These are phyloP conservation scores for Micoletzkya japonica DNA, from an alignment of 2,888 invertebrate species.

Conservation along the genomic window DNA sequence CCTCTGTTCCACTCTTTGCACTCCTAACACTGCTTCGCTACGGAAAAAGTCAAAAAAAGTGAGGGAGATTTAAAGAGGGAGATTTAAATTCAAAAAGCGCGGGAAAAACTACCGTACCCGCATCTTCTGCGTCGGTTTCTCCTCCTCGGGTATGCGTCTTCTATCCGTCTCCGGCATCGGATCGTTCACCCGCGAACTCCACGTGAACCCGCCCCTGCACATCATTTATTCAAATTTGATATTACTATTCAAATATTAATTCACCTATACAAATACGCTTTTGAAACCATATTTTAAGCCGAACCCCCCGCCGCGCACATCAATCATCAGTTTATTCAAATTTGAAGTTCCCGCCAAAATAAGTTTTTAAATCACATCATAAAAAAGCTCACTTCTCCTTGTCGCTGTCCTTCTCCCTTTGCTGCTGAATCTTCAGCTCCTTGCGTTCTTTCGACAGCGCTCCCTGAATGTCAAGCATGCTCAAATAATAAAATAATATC, in stretches of 20 bases:
- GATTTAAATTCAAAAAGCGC: too few species aligned
- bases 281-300: neutral
- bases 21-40: too few species aligned
- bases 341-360: neutral
- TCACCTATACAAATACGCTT: neutral
- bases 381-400: neutral
- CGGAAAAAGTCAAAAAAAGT: too few species aligned
- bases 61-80: too few species aligned
- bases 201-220: neutral
- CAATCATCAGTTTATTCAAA: neutral
- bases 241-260: neutral
- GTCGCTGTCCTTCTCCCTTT: slow-evolving; percentile 66
- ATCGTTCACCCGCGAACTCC: slow-evolving; percentile 13
- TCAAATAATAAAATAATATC: neutral
- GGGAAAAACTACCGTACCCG: too few species aligned
- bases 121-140: slow-evolving; percentile 22
- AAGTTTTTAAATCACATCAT: neutral
- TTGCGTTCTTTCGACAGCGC: slow-evolving; percentile 94
- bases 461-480: slow-evolving; percentile 67
- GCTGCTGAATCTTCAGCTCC: slow-evolving; percentile 86
- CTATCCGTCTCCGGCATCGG: slow-evolving; percentile 20
- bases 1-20: too few species aligned
- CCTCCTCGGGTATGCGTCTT: slow-evolving; percentile 1
- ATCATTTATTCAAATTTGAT: neutral
- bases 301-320: neutral